Base-by-base conservation (phyloP, 2,797 vertebrate genomes). In the Tadarida brasiliensis region DNA sequence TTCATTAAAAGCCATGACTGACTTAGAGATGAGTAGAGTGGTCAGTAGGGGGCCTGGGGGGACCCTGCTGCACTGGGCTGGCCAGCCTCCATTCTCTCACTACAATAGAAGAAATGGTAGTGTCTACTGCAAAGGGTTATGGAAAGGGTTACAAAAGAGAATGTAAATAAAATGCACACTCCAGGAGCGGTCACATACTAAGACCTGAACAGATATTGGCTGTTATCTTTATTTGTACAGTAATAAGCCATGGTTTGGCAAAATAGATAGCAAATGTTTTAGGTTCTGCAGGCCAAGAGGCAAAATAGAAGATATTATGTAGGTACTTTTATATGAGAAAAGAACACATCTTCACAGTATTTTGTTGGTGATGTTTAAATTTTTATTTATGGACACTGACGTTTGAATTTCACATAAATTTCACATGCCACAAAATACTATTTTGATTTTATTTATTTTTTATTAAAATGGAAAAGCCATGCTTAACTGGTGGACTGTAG, bases 401-500 rank as follows among this genome's bases (percentile, higher is more conserved):
- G 5, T 47, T 74, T 57, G 68, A 92, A 35, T 90, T 92, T 90
- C 61, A 15, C 28, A 3, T 35, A 44, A 56, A 87, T 39, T 74
- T 84, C 67, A 12, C 35, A 26, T 57, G 51, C 26, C 68, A 30
- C 65, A 67, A 59, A 90, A 86, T 76, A 20, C 4, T 59, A 44
- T 65, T 57, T 44, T 44, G 39, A 57, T 54, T 92, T 67, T 65
- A 24, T 10, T 71, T 91, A 24, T 10, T 71, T 91, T 85, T 76
- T 14, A 12, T 92, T 78, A 80, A 59, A 78, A 73, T 63, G 22
- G 39, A 67, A 71, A 35, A 86, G 33, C 7, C 33, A 4, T 81
- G 81, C 11, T 56, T 49, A 74, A 39, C 6, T 44, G 30, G 12
- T 73, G 71, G 33, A 51, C 19, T 30, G 2, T 49, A 33, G 30